Conservation (phyloP, 2,888 invertebrate species). For the Acanthosoma haemorrhoidale region DNA sequence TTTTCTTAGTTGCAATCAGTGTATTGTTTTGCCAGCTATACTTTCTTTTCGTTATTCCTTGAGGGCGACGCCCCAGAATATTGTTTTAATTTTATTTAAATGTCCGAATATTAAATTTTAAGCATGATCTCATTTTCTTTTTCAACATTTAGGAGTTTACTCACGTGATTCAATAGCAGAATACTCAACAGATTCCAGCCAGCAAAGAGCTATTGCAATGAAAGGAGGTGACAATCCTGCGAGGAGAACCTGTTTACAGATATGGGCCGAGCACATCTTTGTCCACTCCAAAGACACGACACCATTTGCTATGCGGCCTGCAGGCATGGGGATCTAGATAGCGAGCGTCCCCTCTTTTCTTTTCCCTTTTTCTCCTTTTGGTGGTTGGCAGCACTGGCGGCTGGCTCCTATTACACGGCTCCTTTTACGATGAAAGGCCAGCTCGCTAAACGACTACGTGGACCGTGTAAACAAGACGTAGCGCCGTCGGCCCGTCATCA, state of each 20-base stretch:
- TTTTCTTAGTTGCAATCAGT: no score
- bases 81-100: no score
- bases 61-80: no score
- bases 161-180: no score
- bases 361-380: slow-evolving; percentile 5
- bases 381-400: no score
- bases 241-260: not conserved
- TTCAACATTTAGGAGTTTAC: no score
- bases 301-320: not conserved
- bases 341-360: not conserved
- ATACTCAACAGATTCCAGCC: no score
- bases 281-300: not conserved
- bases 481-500: not conserved
- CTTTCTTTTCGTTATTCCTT: no score
- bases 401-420: not conserved
- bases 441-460: not conserved
- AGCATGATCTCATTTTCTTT: no score
- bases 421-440: not conserved
- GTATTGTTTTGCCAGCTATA: no score
- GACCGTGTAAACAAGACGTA: slow-evolving; percentile 14
- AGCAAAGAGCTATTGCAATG: no score
- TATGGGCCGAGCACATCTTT: not conserved
- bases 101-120: no score
- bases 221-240: not conserved
- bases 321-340: slow-evolving; percentile 8